phyloP scores from a whole-genome alignment of 2,797 vertebrate species.

The Chlorospingus semifuscus region DNA sequence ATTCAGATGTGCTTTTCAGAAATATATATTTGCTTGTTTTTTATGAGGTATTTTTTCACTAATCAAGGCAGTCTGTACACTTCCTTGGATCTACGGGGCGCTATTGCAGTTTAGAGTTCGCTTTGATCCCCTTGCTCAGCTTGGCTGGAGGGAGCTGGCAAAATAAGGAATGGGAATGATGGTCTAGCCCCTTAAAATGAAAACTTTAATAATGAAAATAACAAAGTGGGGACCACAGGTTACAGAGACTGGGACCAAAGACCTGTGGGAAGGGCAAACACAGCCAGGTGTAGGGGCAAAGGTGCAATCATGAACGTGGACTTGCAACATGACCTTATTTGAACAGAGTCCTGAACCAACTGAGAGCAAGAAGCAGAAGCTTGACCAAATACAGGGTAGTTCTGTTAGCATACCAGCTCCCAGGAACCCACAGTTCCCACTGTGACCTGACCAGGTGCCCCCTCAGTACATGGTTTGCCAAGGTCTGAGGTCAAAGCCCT shows the following conservation, averaged over 20 bases:
- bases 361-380: neutral
- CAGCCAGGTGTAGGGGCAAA: neutral
- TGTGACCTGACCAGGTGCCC: neutral
- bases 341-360: neutral
- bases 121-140: neutral
- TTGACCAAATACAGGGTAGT: neutral
- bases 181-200: neutral
- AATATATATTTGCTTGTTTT: neutral
- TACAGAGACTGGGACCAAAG: neutral
- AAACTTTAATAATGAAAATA: neutral
- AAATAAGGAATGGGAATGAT: neutral
- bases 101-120: neutral
- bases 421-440: neutral
- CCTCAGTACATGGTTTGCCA: neutral
- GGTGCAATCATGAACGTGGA: neutral
- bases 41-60: neutral
- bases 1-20: neutral
- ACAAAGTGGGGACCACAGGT: neutral
- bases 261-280: neutral
- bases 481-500: neutral
- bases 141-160: neutral
- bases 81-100: neutral
- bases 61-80: neutral
- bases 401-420: neutral
- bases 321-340: neutral